Percentiles rank a stretch among this genome's conserved stretches.
These are phyloP conservation scores for Dasyprocta punctata DNA, from an alignment of 2,113 vertebrate species.

Conservation along the genomic window DNA sequence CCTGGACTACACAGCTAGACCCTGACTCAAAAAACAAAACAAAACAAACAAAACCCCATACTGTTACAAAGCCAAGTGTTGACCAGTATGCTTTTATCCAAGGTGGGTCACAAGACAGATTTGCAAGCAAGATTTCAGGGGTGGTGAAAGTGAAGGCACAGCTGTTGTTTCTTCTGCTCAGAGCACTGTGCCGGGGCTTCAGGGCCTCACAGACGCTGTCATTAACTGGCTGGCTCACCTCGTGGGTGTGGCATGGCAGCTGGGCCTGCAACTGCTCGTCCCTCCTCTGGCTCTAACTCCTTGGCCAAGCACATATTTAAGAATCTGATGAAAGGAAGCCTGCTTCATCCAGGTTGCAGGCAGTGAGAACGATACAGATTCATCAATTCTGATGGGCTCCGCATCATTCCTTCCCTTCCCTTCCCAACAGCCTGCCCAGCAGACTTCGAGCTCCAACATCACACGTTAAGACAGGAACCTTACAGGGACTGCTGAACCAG, in stretches of 20 bases:
- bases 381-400: neutral
- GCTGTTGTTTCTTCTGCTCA: neutral
- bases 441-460: neutral
- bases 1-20: neutral
- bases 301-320: neutral
- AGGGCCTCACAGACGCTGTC: rapidly evolving
- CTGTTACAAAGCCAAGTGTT: neutral
- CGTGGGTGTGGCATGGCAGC: neutral
- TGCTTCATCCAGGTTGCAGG: neutral
- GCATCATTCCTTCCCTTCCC: neutral
- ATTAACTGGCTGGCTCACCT: neutral
- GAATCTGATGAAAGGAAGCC: neutral
- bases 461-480: neutral
- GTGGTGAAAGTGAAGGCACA: neutral
- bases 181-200: neutral
- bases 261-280: neutral
- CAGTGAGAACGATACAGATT: neutral
- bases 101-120: neutral
- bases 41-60: neutral
- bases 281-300: neutral
- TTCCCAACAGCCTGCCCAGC: neutral
- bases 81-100: neutral
- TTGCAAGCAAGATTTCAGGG: neutral
- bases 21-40: neutral
- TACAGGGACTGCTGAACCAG: neutral